These are phyloP conservation scores for Zoanthus sansibaricus DNA, from an alignment of 92 coral and sea anemone genomes.

Conservation along the genomic window DNA sequence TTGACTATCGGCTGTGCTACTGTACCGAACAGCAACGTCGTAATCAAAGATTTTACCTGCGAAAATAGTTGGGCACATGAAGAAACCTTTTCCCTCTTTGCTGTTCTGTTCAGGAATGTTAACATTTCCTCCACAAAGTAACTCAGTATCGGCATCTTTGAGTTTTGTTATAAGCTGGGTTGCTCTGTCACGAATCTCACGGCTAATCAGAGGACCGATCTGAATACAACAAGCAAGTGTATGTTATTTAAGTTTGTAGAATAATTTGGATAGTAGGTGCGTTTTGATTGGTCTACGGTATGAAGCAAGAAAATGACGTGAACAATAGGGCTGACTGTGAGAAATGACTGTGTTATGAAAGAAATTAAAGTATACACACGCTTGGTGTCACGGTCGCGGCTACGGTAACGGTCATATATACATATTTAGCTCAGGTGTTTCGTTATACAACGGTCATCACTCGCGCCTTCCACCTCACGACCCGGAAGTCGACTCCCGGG, in stretches of 20 bases:
- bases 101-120: neutral
- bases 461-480: too few relatives aligned
- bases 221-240: neutral
- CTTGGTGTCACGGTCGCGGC: too few relatives aligned
- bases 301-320: too few relatives aligned
- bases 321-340: too few relatives aligned
- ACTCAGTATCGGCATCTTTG: neutral
- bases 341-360: too few relatives aligned
- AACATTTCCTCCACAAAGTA: constrained; percentile 22
- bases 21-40: neutral
- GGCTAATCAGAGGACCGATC: constrained; percentile 28
- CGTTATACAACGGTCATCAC: too few relatives aligned
- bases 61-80: constrained; percentile 17
- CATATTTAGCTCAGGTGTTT: too few relatives aligned
- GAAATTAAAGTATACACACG: too few relatives aligned
- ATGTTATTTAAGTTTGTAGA: neutral
- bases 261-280: too few relatives aligned
- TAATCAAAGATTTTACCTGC: neutral
- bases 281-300: too few relatives aligned
- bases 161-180: neutral
- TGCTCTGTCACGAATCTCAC: constrained; percentile 8
- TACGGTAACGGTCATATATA: too few relatives aligned
- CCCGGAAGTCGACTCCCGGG: too few relatives aligned
- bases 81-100: constrained; percentile 20
- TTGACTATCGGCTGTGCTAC: neutral